Percentiles rank a stretch among this genome's conserved stretches.
Conservation (phyloP, 2,888 invertebrate species). For the Chrysomela aeneicollis region DNA sequence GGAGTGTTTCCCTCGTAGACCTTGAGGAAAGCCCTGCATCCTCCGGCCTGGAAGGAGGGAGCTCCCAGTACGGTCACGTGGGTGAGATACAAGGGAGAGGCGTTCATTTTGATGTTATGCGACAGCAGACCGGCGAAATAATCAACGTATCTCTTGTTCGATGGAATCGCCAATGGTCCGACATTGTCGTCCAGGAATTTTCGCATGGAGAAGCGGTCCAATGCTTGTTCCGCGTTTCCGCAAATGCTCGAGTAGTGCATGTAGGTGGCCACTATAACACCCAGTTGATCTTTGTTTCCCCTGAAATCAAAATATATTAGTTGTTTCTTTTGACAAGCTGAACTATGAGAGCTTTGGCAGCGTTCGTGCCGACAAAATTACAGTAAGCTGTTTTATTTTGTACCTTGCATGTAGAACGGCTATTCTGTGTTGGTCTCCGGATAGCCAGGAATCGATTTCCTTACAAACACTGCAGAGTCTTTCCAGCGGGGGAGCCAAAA, state of each 20-base stretch:
- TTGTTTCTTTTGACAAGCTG: no score
- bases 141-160: conserved; percentile 85
- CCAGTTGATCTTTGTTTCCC: conserved; percentile 85
- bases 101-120: conserved; percentile 88
- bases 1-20: conserved; percentile 92
- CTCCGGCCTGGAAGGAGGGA: conserved; percentile 72
- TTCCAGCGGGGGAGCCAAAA: conserved; percentile 88
- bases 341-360: no score
- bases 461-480: conserved; percentile 91
- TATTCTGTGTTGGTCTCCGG: conserved; percentile 82
- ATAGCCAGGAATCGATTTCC: conserved; percentile 91
- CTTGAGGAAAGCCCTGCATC: conserved; percentile 79
- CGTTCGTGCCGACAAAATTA: no score
- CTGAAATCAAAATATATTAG: conserved; percentile 61
- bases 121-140: conserved; percentile 91
- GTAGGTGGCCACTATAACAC: conserved; percentile 89
- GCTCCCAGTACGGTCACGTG: conserved; percentile 87
- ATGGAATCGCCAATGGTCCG: conserved; percentile 74
- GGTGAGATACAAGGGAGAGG: conserved; percentile 84
- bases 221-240: conserved; percentile 81
- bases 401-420: conserved; percentile 89
- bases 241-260: conserved; percentile 95
- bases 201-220: conserved; percentile 93
- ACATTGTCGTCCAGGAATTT: conserved; percentile 86
- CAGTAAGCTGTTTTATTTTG: no score